Percentiles rank a stretch among this genome's conserved stretches.
phyloP scores from a whole-genome alignment of 2,888 invertebrate species.

The Drosophila flavopinicola region DNA sequence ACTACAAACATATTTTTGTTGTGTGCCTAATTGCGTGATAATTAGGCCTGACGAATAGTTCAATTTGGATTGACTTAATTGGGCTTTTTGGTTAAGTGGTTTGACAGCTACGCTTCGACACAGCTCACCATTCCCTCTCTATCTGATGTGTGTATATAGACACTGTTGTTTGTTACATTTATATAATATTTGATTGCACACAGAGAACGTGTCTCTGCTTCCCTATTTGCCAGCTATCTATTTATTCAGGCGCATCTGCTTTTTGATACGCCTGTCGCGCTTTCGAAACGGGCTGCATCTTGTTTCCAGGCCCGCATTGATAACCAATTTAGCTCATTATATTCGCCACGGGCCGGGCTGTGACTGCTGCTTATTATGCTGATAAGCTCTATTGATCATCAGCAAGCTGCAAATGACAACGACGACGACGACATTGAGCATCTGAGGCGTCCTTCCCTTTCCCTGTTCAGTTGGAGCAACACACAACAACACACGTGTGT shows the following conservation, averaged over 20 bases:
- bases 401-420: not conserved
- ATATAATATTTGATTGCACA: not conserved
- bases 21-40: conserved; percentile 40
- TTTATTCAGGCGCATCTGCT: conserved; percentile 51
- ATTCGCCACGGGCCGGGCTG: conserved; percentile 7
- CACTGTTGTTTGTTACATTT: conserved; percentile 6
- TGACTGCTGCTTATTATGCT: conserved; percentile 17
- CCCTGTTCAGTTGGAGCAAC: not conserved
- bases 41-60: conserved; percentile 35
- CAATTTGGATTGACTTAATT: conserved; percentile 29
- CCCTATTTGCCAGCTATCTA: conserved; percentile 23
- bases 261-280: conserved; percentile 47
- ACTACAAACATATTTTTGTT: not conserved
- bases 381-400: conserved; percentile 57
- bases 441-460: conserved; percentile 14
- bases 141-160: conserved; percentile 20
- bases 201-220: conserved; percentile 28
- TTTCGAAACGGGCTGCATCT: conserved; percentile 26
- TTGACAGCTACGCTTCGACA: conserved; percentile 27
- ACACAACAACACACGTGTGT: not conserved
- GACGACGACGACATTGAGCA: conserved; percentile 32
- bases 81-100: conserved; percentile 30
- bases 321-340: conserved; percentile 61
- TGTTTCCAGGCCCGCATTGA: conserved; percentile 42
- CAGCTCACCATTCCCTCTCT: conserved; percentile 1